These are phyloP conservation scores for fruit fly (Drosophila melanogaster) DNA, from an alignment of 1,140 invertebrate genomes.

Conservation along the genomic window Release_6_plus_ISO1_MT NT_033777.3:13466001-13466500, in stretches of 20 bases:
- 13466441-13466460: slow-evolving; percentile 39
- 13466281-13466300: slow-evolving; percentile 38
- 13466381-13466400: slow-evolving; percentile 68
- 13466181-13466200: slow-evolving; percentile 37
- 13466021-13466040: slow-evolving; percentile 6
- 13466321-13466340: slow-evolving; percentile 41
- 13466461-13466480: slow-evolving; percentile 47
- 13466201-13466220: slow-evolving; percentile 16
- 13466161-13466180: slow-evolving; percentile 83
- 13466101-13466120: slow-evolving; percentile 81
- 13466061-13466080: slow-evolving; percentile 32
- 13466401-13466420: slow-evolving; percentile 62
- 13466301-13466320: slow-evolving; percentile 60
- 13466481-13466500: slow-evolving; percentile 72
- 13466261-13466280: slow-evolving; percentile 5
- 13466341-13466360: slow-evolving; percentile 22
- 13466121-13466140: slow-evolving; percentile 81
- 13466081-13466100: slow-evolving; percentile 66
- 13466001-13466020: slow-evolving; percentile 3
- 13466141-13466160: slow-evolving; percentile 84
- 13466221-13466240: not conserved
- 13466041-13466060: slow-evolving; percentile 8
- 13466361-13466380: slow-evolving; percentile 71
- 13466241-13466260: slow-evolving; percentile 63
- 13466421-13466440: slow-evolving; percentile 23